A percentile compares a stretch with the other conserved stretches of the same genome.
Evolutionary conservation across 2,888 invertebrate genomes (phyloP).

Genomic region (Anarsia innoxiella): DNA sequence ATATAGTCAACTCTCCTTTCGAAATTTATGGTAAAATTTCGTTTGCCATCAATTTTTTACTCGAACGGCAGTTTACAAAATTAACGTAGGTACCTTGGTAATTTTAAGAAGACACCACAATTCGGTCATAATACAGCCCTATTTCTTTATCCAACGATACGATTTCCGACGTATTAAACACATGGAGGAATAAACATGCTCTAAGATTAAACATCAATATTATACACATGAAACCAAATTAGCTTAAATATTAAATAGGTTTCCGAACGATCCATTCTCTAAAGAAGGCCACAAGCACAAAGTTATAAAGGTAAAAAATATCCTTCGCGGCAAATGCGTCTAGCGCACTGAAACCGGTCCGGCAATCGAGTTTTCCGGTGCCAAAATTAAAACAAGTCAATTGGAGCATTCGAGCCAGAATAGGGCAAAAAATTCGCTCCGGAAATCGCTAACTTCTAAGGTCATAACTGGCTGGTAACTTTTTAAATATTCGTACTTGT

Average conservation of each 20-base stretch:
- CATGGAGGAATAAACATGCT: too few species aligned
- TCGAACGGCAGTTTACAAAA: too few species aligned
- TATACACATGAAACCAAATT: constrained; percentile 3
- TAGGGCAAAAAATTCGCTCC: constrained; percentile 37
- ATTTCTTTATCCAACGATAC: too few species aligned
- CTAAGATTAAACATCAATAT: not conserved
- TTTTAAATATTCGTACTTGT: too few species aligned
- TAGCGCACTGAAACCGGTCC: constrained; percentile 38
- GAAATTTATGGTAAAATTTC: too few species aligned
- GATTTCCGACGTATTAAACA: too few species aligned
- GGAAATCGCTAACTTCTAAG: constrained; percentile 44
- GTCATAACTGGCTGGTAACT: too few species aligned
- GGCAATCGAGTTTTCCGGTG: constrained; percentile 42
- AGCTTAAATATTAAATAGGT: constrained; percentile 11
- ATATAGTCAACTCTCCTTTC: too few species aligned
- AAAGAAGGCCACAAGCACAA: constrained; percentile 34
- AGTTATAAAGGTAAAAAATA: constrained; percentile 44
- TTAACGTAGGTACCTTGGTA: too few species aligned
- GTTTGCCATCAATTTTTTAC: too few species aligned
- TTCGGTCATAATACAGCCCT: too few species aligned
- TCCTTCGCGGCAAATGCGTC: constrained; percentile 41
- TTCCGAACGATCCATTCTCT: constrained; percentile 23
- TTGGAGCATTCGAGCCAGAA: constrained; percentile 26
- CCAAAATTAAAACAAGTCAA: constrained; percentile 46
- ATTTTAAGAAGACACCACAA: too few species aligned